Percentiles rank a stretch among this genome's conserved stretches.
These are phyloP conservation scores for Anabas testudineus DNA, from an alignment of 2,797 vertebrate species.

Conservation along the genomic window DNA sequence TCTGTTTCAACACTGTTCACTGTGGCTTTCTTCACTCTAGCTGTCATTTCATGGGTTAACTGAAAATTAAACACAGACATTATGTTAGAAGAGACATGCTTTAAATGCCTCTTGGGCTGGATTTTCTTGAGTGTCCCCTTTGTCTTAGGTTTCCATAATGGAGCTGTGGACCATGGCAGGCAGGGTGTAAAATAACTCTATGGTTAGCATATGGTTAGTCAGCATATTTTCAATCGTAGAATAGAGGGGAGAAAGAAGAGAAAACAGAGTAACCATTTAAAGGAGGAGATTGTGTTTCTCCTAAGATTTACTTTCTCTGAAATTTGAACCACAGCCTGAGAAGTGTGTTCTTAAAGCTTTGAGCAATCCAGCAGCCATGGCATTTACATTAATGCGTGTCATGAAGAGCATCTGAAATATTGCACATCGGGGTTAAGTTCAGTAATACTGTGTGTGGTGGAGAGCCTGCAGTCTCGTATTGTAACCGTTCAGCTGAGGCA, in stretches of 20 bases:
- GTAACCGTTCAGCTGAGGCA: slow-evolving; percentile 48
- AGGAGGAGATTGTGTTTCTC: background rate
- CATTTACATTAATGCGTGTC: background rate
- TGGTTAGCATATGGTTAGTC: background rate
- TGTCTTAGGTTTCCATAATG: background rate
- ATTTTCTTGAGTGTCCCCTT: background rate
- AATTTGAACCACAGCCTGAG: background rate
- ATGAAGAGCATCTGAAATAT: background rate
- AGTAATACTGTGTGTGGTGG: background rate
- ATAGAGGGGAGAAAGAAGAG: background rate
- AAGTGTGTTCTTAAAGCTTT: background rate
- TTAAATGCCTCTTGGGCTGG: background rate
- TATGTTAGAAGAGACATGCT: background rate
- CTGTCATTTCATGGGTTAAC: slow-evolving; percentile 4
- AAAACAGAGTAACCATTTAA: background rate
- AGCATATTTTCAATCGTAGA: background rate
- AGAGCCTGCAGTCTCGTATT: slow-evolving; percentile 30
- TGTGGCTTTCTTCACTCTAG: too few species aligned
- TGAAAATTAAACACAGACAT: slow-evolving; percentile 10
- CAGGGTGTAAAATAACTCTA: background rate
- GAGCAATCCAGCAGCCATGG: background rate
- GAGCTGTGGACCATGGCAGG: background rate
- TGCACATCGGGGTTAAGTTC: background rate
- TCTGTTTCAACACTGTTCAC: too few species aligned
- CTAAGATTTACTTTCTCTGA: background rate